Evolutionary conservation across 2,797 vertebrate genomes (phyloP).

Genomic region (Thalassophryne amazonica): DNA sequence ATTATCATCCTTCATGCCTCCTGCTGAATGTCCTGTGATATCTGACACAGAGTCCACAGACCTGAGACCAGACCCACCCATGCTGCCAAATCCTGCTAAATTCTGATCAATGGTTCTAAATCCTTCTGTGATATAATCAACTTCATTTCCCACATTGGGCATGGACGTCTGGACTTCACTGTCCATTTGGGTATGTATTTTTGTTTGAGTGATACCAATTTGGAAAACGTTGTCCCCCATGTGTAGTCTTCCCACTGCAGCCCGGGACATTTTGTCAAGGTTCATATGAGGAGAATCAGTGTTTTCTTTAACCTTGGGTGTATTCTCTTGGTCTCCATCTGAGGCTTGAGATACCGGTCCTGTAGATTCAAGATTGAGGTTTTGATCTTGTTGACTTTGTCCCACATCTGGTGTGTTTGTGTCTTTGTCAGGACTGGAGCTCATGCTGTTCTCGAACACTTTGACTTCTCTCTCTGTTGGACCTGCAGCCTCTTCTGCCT

Average conservation of each 20-base stretch:
- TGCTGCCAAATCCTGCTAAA: not conserved
- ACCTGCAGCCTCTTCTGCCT: not conserved
- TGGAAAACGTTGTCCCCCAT: slow-evolving; percentile 25
- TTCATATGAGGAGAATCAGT: slow-evolving; percentile 7
- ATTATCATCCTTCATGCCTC: not conserved
- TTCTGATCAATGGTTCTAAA: not conserved
- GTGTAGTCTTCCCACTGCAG: slow-evolving; percentile 16
- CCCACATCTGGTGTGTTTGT: not conserved
- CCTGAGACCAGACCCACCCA: not conserved
- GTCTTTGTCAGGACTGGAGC: not conserved
- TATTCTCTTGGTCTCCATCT: too few species aligned
- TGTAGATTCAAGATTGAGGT: too few species aligned
- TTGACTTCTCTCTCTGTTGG: slow-evolving; percentile 8
- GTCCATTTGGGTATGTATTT: slow-evolving; percentile 3
- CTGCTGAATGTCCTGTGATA: not conserved
- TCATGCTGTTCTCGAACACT: slow-evolving; percentile 2
- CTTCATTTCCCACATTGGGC: not conserved
- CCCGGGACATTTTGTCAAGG: slow-evolving; percentile 16
- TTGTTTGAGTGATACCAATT: slow-evolving; percentile 5
- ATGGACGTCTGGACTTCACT: not conserved
- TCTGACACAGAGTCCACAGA: not conserved
- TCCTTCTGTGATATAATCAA: not conserved
- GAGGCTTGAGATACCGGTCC: too few species aligned
- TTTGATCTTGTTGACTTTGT: not conserved
- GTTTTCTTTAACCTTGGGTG: slow-evolving; percentile 15